A percentile compares a stretch with the other conserved stretches of the same genome.
These are phyloP conservation scores for Holcopasites calliopsidis DNA, from an alignment of 1,140 invertebrate species.

Conservation along the genomic window DNA sequence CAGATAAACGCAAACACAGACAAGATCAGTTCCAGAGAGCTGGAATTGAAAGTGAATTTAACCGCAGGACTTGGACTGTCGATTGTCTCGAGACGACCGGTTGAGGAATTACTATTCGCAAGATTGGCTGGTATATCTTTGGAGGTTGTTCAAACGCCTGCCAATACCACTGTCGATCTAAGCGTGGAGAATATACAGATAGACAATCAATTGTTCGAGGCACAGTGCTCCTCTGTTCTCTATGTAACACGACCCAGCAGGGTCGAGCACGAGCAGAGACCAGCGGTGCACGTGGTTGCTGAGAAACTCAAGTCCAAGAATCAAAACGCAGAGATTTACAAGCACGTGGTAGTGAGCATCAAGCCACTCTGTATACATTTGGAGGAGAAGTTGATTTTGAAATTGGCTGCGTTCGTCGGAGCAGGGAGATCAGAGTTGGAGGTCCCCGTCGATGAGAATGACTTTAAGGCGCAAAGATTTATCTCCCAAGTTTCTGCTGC, in stretches of 20 bases:
- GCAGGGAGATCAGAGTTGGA: conserved; percentile 74
- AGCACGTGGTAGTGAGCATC: conserved; percentile 90
- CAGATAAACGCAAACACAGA: conserved; percentile 64
- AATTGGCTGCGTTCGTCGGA: conserved; percentile 87
- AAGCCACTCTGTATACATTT: conserved; percentile 92
- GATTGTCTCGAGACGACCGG: conserved; percentile 87
- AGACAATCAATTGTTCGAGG: conserved; percentile 94
- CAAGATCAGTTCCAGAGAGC: conserved; percentile 74
- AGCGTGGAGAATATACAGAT: conserved; percentile 91
- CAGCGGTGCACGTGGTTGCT: conserved; percentile 83
- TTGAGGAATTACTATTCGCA: conserved; percentile 93
- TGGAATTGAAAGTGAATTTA: conserved; percentile 83
- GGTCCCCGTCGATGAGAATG: conserved; percentile 84
- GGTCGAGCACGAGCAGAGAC: conserved; percentile 77
- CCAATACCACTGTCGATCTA: conserved; percentile 84
- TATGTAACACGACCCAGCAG: conserved; percentile 83
- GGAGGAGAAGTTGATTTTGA: conserved; percentile 93
- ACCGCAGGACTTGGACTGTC: conserved; percentile 90
- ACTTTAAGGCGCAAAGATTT: conserved; percentile 87
- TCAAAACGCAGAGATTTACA: conserved; percentile 85
- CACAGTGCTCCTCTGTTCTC: conserved; percentile 90
- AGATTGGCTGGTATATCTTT: conserved; percentile 87
- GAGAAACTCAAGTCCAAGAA: conserved; percentile 86
- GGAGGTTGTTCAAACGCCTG: conserved; percentile 82
- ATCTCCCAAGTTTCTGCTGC: conserved; percentile 89